These are phyloP conservation scores for Crenichthys baileyi DNA, from an alignment of 2,797 vertebrate genomes.

Conservation along the genomic window DNA sequence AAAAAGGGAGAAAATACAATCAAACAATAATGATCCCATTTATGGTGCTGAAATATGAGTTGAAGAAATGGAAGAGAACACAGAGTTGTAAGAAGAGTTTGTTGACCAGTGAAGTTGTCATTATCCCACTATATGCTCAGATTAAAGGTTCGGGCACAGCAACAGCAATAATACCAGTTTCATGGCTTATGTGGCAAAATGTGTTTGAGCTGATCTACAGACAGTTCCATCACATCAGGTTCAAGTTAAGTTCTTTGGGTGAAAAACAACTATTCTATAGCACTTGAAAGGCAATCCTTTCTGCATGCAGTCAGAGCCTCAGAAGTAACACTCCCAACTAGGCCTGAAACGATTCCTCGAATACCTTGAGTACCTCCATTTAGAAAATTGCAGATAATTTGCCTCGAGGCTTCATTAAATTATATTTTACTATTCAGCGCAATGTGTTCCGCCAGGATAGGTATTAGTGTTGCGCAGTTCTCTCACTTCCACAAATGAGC, in stretches of 20 bases:
- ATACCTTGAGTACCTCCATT: too few relatives aligned
- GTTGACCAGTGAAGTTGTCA: neutral
- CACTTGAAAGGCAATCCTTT: neutral
- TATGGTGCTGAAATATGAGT: neutral
- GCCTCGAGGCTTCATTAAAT: too few relatives aligned
- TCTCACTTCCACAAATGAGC: too few relatives aligned
- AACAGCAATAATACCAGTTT: neutral
- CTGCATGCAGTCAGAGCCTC: neutral
- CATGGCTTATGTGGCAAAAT: neutral
- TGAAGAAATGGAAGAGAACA: neutral
- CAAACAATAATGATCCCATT: neutral
- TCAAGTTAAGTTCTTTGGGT: neutral
- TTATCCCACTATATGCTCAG: neutral
- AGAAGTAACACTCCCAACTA: neutral
- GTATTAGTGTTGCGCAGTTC: too few relatives aligned
- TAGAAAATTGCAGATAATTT: too few relatives aligned
- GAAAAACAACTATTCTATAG: too few relatives aligned
- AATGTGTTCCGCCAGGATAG: too few relatives aligned
- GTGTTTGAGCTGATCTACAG: neutral
- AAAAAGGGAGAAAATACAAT: neutral
- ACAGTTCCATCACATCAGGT: neutral
- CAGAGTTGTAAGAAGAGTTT: neutral
- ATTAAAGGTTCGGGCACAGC: neutral
- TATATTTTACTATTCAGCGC: too few relatives aligned
- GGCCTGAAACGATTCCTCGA: too few relatives aligned